Conservation (phyloP, 2,113 vertebrate species). For the Dipodomys ordii region DNA sequence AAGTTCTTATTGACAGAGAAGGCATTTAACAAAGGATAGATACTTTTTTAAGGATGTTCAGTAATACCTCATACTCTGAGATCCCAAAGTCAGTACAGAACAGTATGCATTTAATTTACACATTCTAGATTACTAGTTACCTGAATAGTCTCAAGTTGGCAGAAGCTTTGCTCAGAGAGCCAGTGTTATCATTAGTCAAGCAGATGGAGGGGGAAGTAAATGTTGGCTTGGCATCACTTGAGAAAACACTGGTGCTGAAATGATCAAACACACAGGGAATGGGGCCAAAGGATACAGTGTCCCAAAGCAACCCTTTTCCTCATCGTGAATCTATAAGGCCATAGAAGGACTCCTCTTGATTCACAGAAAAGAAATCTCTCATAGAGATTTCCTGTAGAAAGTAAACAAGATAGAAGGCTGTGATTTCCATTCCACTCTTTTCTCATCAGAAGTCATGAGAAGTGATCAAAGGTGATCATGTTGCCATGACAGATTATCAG, state of each 20-base stretch:
- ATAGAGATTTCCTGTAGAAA: slow-evolving; percentile 64
- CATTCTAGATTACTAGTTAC: slow-evolving; percentile 41
- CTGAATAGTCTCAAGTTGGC: slow-evolving; percentile 30
- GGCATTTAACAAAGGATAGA: background rate
- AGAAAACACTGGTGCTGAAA: slow-evolving; percentile 55
- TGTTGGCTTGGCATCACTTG: slow-evolving; percentile 42
- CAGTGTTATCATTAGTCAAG: slow-evolving; percentile 51
- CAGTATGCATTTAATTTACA: slow-evolving; percentile 35
- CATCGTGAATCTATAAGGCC: slow-evolving; percentile 16
- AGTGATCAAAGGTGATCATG: slow-evolving; percentile 71
- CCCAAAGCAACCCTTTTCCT: slow-evolving; percentile 57
- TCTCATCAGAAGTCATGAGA: slow-evolving; percentile 74
- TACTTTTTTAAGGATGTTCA: background rate
- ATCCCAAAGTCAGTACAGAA: slow-evolving; percentile 8
- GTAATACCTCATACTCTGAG: background rate
- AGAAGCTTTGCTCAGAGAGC: slow-evolving; percentile 21
- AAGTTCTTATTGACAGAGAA: background rate
- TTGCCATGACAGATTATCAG: slow-evolving; percentile 58
- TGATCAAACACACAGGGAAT: slow-evolving; percentile 63
- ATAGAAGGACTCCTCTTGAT: slow-evolving; percentile 38
- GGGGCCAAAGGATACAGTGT: slow-evolving; percentile 61
- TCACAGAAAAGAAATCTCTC: slow-evolving; percentile 24
- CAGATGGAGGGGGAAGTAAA: slow-evolving; percentile 60
- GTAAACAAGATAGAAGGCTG: slow-evolving; percentile 64
- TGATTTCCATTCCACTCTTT: slow-evolving; percentile 47